Conservation (phyloP, 2,888 invertebrate genomes). For the Drosophila niveifrons region DNA sequence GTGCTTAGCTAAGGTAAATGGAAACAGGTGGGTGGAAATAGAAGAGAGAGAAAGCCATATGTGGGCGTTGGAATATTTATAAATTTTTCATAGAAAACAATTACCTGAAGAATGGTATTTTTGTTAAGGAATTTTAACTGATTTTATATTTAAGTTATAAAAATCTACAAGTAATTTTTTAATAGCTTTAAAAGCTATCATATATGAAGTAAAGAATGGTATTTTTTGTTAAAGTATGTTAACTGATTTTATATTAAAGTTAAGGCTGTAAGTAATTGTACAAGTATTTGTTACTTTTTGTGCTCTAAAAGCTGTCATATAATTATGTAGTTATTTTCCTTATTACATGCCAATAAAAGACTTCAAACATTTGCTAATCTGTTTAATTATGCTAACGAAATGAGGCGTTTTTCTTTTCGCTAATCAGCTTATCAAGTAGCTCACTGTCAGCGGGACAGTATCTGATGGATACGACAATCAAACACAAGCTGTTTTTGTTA, state of each 20-base stretch:
- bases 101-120: background rate
- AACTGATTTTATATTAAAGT: background rate
- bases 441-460: slow-evolving; percentile 2
- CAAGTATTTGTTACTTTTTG: no score
- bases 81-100: background rate
- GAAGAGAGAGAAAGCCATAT: no score
- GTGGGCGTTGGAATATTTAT: background rate
- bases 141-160: background rate
- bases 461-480: slow-evolving; percentile 16
- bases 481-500: background rate
- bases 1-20: slow-evolving; percentile 20
- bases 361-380: background rate
- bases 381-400: background rate
- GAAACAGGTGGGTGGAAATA: slow-evolving; percentile 4
- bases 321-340: background rate
- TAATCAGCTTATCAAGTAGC: slow-evolving; percentile 9
- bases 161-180: no score
- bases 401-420: background rate
- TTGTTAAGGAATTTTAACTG: background rate
- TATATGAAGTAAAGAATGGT: no score
- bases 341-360: background rate
- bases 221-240: background rate
- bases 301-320: no score
- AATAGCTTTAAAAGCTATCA: no score
- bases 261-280: background rate